Base-by-base conservation (phyloP, 1,140 invertebrate species). In the Eriocheir sinensis region DNA sequence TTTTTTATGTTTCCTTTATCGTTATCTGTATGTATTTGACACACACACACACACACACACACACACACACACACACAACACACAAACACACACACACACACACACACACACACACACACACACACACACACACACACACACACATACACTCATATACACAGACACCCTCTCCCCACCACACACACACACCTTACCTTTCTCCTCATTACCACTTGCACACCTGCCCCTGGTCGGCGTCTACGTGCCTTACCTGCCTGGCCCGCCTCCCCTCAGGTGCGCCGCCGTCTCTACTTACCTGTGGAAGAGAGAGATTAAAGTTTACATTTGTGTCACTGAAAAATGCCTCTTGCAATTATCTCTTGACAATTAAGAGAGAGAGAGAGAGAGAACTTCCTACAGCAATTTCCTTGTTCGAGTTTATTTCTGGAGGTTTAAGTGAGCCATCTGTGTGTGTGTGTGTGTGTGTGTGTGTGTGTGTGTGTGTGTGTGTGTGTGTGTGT, bases 281-380 rank as follows among this genome's bases (percentile, higher is more conserved):
- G 1, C 0, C 60, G 27, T n/a, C 6, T n/a, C 60, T 72, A 72
- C 60, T 72, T 72, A 72, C 60, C 60, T 72, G 60, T n/a, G 27
- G n/a, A 27, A n/a, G n/a, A 48, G n/a, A 72, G 60, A 72, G 60
- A 72, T n/a, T 72, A 72, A 72, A 72, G 60, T 72, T 72, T 72
- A 72, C 60, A 72, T 72, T 72, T 72, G 60, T 72, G 60, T 72
- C 60, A n/a, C 21, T 72, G 60, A 72, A 72, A 72, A 72, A 72
- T 72, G 27, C 60, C 60, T 72, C 60, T n/a, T 21, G 60, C 60
- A 72, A 72, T 72, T 72, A 72, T 72, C 60, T n/a, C 21, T 4
- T 21, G 27, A n/a, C n/a, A 21, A n/a, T 72, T 72, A 72, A 8
- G 27, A 72, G 27, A n/a, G 60, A 72, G 60, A n/a, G 60, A 72